Conservation (phyloP, 2,797 vertebrate genomes). For the Dallia pectoralis region DNA sequence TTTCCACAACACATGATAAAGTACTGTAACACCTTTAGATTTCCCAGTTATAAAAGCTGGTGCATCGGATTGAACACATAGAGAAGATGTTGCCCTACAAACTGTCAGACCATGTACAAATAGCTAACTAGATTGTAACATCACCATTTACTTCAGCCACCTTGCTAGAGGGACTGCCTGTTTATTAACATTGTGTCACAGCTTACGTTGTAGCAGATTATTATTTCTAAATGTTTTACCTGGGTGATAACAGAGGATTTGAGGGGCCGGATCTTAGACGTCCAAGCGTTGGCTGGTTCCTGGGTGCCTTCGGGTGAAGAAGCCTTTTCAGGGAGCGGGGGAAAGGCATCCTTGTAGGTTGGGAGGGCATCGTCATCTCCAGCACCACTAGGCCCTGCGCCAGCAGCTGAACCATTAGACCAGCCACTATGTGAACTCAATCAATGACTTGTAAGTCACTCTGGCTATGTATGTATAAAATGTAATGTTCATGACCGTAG, state of each 20-base stretch:
- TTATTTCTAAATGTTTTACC: constrained; percentile 71
- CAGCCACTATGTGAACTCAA: background rate
- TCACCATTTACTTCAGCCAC: background rate
- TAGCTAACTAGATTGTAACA: too few relatives aligned
- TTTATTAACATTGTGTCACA: too few relatives aligned
- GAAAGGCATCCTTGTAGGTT: constrained; percentile 99
- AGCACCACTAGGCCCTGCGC: constrained; percentile 75
- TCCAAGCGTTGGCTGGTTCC: constrained; percentile 91
- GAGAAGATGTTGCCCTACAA: too few relatives aligned
- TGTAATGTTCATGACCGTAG: too few relatives aligned
- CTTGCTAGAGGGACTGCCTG: too few relatives aligned
- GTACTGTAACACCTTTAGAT: too few relatives aligned
- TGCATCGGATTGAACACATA: too few relatives aligned
- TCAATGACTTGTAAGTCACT: too few relatives aligned
- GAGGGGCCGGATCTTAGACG: constrained; percentile 91
- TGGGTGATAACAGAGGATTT: constrained; percentile 99
- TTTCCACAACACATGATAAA: too few relatives aligned
- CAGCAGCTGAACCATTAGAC: constrained; percentile 52
- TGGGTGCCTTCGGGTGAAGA: constrained; percentile 84
- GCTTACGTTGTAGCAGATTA: background rate
- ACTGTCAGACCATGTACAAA: too few relatives aligned
- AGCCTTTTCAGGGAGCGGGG: constrained; percentile 96
- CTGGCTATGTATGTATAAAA: too few relatives aligned
- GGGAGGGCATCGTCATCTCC: constrained; percentile 95
- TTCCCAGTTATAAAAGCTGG: too few relatives aligned